A percentile compares a stretch with the other conserved stretches of the same genome.
These are phyloP conservation scores for Agonopterix arenella DNA, from an alignment of 2,888 invertebrate genomes.

Conservation along the genomic window DNA sequence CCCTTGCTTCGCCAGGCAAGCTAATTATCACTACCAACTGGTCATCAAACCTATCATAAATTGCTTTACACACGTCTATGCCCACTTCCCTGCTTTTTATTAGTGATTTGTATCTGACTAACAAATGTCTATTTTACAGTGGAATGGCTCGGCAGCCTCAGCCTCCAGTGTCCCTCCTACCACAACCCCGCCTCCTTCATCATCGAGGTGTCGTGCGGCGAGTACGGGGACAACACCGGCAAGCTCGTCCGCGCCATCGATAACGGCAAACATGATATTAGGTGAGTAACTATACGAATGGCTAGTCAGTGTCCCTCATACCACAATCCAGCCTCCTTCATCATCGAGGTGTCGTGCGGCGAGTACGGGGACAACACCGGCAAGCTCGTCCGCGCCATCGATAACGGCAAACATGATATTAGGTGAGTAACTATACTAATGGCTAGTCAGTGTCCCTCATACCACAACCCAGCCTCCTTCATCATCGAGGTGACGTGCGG, in stretches of 20 bases:
- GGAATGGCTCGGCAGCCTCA: conserved; percentile 82
- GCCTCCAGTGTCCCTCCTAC: conserved; percentile 95
- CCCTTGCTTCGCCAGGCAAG: no score
- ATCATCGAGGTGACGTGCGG: conserved; percentile 98
- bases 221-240: conserved; percentile 94
- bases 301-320: conserved; percentile 56
- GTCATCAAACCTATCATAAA: no score
- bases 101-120: not conserved
- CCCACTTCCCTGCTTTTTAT: no score
- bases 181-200: conserved; percentile 98
- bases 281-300: conserved; percentile 26
- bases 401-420: conserved; percentile 89
- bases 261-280: conserved; percentile 88
- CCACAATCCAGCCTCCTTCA: conserved; percentile 98
- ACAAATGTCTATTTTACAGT: conserved; percentile 31
- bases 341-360: conserved; percentile 97
- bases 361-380: conserved; percentile 95
- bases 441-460: conserved; percentile 35
- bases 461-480: conserved; percentile 98
- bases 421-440: conserved; percentile 31
- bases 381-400: conserved; percentile 89
- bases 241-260: conserved; percentile 90
- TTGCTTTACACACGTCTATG: no score
- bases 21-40: no score
- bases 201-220: conserved; percentile 97